A percentile compares a stretch with the other conserved stretches of the same genome.
Conservation (phyloP, 2,797 vertebrate species). For the Okamejei kenojei region DNA sequence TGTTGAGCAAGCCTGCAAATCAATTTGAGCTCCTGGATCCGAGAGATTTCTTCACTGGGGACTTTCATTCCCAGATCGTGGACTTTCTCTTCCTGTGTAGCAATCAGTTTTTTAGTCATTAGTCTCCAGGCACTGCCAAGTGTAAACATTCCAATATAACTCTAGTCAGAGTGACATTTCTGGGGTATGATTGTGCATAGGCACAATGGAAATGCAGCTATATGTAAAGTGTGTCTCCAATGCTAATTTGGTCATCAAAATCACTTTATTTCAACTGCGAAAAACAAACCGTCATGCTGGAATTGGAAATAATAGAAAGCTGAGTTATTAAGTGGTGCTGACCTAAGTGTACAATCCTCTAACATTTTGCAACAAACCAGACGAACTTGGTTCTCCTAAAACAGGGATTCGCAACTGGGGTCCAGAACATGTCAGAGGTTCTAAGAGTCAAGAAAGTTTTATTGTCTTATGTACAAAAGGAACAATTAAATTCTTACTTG, state of each 20-base stretch:
- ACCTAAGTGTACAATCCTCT: background rate
- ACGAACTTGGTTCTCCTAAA: background rate
- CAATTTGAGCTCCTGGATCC: background rate
- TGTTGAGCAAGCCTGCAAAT: background rate
- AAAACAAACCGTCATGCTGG: background rate
- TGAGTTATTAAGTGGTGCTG: background rate
- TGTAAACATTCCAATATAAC: background rate
- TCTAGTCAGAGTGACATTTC: background rate
- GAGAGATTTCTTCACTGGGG: background rate
- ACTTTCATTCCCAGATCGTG: background rate
- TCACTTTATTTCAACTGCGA: background rate
- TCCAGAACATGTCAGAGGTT: too few species aligned
- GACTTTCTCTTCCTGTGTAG: background rate
- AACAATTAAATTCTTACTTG: too few species aligned
- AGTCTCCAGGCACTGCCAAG: background rate
- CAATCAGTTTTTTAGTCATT: slow-evolving; percentile 19
- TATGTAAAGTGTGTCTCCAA: background rate
- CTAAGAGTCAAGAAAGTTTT: too few species aligned
- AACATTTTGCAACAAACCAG: background rate
- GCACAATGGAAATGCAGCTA: background rate
- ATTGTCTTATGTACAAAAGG: too few species aligned
- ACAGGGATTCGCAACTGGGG: too few species aligned
- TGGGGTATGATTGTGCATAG: background rate
- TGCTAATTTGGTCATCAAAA: background rate
- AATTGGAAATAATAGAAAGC: background rate